Percentiles rank a stretch among this genome's conserved stretches.
Conservation (phyloP, 2,113 vertebrate species). For the Procavia capensis region DNA sequence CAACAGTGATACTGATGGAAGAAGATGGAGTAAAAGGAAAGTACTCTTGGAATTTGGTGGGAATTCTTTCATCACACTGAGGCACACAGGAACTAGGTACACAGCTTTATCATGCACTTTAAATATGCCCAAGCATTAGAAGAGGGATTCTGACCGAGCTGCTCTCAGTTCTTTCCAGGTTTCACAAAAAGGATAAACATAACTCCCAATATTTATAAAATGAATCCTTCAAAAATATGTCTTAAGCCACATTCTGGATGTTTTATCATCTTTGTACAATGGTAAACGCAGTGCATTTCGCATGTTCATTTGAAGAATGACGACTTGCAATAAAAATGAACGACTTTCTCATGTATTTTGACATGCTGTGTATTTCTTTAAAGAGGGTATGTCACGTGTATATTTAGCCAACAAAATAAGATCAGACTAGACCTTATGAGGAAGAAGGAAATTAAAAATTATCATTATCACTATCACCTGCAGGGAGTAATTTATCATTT, state of each 20-base stretch:
- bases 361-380: slow-evolving; percentile 45
- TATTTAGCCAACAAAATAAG: slow-evolving; percentile 80
- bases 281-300: slow-evolving; percentile 48
- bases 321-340: slow-evolving; percentile 41
- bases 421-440: slow-evolving; percentile 66
- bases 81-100: not conserved
- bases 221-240: slow-evolving; percentile 17
- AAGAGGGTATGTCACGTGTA: slow-evolving; percentile 57
- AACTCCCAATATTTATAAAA: not conserved
- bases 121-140: not conserved
- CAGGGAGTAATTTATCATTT: slow-evolving; percentile 98
- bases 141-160: slow-evolving; percentile 7
- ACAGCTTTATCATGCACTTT: not conserved
- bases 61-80: not conserved
- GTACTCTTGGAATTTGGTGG: not conserved
- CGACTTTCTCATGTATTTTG: slow-evolving; percentile 42
- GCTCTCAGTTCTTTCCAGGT: not conserved
- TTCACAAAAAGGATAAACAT: slow-evolving; percentile 22
- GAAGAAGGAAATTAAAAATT: slow-evolving; percentile 97
- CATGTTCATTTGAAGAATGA: slow-evolving; percentile 21
- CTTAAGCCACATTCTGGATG: slow-evolving; percentile 5
- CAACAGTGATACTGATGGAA: not conserved
- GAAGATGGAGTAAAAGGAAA: slow-evolving; percentile 43
- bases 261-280: not conserved
- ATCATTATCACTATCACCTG: slow-evolving; percentile 95